Percentiles rank a stretch among this genome's conserved stretches.
These are phyloP conservation scores for Melospiza georgiana DNA, from an alignment of 2,113 vertebrate genomes.

Conservation along the genomic window DNA sequence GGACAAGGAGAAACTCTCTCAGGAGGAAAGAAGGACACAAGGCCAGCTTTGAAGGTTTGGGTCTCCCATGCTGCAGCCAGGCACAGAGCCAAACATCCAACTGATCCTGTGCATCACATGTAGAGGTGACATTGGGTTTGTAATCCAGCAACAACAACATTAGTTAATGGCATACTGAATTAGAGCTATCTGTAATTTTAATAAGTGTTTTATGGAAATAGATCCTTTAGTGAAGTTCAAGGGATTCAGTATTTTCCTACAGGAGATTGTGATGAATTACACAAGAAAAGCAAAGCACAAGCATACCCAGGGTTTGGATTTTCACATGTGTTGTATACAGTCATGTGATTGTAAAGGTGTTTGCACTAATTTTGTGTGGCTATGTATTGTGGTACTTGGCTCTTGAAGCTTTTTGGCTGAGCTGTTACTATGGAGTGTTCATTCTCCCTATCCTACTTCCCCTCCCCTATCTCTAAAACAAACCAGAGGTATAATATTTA, in stretches of 20 bases:
- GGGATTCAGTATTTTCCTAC: background rate
- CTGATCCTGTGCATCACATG: background rate
- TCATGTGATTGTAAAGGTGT: background rate
- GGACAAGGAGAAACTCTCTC: slow-evolving; percentile 60
- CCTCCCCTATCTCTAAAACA: background rate
- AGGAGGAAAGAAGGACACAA: slow-evolving; percentile 33
- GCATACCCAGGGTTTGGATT: background rate
- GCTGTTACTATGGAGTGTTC: background rate
- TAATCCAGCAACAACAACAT: slow-evolving; percentile 62
- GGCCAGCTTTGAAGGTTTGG: slow-evolving; percentile 57
- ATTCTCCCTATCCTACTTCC: background rate
- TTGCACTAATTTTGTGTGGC: background rate
- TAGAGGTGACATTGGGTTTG: slow-evolving; percentile 55
- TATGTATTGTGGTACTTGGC: background rate
- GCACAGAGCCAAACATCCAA: slow-evolving; percentile 65
- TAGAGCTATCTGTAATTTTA: slow-evolving; percentile 63
- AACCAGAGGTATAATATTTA: background rate
- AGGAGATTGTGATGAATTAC: background rate
- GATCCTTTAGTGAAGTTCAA: slow-evolving; percentile 33
- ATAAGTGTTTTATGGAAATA: slow-evolving; percentile 69
- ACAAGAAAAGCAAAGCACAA: background rate
- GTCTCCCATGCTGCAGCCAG: slow-evolving; percentile 52
- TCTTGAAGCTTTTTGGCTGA: background rate
- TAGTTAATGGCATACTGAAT: slow-evolving; percentile 27
- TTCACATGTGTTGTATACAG: background rate